These are phyloP conservation scores for Fissipunctia ypsillon DNA, from an alignment of 2,888 invertebrate genomes.

Conservation along the genomic window DNA sequence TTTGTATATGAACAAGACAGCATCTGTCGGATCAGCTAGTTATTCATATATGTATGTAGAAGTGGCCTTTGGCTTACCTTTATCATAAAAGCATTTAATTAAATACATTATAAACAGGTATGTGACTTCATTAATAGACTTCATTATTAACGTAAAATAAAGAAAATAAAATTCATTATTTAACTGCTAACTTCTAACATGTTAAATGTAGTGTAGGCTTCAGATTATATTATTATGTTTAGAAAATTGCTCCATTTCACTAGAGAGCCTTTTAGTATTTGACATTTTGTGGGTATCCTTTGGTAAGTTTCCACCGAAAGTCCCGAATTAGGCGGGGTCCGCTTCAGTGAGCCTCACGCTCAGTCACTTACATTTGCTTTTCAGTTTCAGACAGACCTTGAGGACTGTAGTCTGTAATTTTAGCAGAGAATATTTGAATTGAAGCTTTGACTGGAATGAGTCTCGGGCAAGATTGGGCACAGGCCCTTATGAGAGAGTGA, in stretches of 20 bases:
- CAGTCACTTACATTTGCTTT: slow-evolving; percentile 28
- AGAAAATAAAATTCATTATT: neutral
- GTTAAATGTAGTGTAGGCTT: neutral
- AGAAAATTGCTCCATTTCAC: neutral
- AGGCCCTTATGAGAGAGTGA: neutral
- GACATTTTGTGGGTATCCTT: slow-evolving; percentile 34
- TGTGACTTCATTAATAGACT: neutral
- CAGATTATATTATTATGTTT: neutral
- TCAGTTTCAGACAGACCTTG: slow-evolving; percentile 3
- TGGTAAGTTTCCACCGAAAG: slow-evolving; percentile 20
- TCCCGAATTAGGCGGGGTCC: slow-evolving; percentile 25
- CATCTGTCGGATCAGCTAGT: too few species aligned
- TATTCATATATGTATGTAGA: too few species aligned
- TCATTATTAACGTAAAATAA: neutral
- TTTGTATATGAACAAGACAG: too few species aligned
- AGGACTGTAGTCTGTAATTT: slow-evolving; percentile 7
- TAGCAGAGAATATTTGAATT: neutral
- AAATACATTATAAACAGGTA: neutral
- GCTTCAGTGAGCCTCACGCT: slow-evolving; percentile 7
- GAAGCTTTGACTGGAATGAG: neutral
- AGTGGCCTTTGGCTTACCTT: neutral
- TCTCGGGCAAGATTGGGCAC: neutral
- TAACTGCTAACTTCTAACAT: neutral
- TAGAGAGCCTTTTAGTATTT: slow-evolving; percentile 38
- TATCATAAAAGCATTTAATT: neutral